These are phyloP conservation scores for Disparrhopalites patrizii DNA, from an alignment of 2,888 invertebrate species.

Conservation along the genomic window DNA sequence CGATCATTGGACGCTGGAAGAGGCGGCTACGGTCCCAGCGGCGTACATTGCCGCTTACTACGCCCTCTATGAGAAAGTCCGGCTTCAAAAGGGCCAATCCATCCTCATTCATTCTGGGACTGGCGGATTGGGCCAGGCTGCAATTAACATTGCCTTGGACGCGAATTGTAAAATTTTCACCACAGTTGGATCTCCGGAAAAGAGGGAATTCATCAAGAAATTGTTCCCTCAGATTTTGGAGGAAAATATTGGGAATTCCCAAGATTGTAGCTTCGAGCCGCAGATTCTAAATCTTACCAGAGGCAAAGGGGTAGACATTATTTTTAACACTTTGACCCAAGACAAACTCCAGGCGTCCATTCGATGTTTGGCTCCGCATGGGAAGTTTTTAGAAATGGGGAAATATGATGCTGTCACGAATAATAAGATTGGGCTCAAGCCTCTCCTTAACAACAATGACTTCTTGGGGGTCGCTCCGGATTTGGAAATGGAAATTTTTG, in stretches of 20 bases:
- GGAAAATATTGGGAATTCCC: too few species aligned
- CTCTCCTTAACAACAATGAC: slow-evolving; percentile 93
- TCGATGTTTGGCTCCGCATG: slow-evolving; percentile 57
- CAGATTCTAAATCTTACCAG: slow-evolving; percentile 54
- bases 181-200: slow-evolving; percentile 72
- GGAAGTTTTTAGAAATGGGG: slow-evolving; percentile 79
- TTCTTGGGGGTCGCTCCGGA: too few species aligned
- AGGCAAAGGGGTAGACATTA: slow-evolving; percentile 57
- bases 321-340: too few species aligned
- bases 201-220: slow-evolving; percentile 78
- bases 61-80: slow-evolving; percentile 60
- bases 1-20: slow-evolving; percentile 60
- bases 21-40: slow-evolving; percentile 64
- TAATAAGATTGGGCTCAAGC: slow-evolving; percentile 71
- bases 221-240: slow-evolving; percentile 67
- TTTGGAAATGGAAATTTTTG: too few species aligned
- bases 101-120: slow-evolving; percentile 60
- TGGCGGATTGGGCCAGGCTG: slow-evolving; percentile 73
- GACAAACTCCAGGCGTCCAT: slow-evolving; percentile 59
- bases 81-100: slow-evolving; percentile 54
- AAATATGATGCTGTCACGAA: slow-evolving; percentile 91
- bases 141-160: slow-evolving; percentile 65
- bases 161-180: slow-evolving; percentile 65
- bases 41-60: slow-evolving; percentile 63
- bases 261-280: slow-evolving; percentile 58